phyloP scores from a whole-genome alignment of 30 jellyfish, hydroid and myxozoan species.

The Hydractinia echinata region DNA sequence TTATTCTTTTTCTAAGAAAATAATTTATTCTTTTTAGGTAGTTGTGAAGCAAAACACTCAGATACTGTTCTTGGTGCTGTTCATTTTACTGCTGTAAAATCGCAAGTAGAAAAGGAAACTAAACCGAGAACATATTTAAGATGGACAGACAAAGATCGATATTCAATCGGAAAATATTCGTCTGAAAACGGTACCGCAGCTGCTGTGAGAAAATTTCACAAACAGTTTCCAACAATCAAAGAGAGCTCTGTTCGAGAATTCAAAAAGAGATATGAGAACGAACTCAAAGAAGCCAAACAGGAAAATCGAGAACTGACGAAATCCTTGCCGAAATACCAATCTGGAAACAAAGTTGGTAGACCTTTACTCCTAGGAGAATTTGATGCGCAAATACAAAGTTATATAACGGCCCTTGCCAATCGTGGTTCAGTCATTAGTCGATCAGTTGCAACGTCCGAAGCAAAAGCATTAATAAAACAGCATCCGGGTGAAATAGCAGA shows the following conservation, averaged over 20 bases:
- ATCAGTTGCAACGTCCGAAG: constrained; percentile 7
- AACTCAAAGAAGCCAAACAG: constrained; percentile 7
- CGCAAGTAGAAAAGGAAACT: too few species aligned
- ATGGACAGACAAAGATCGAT: constrained; percentile 2
- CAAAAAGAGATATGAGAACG: constrained; percentile 9
- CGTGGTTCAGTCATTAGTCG: constrained; percentile 16
- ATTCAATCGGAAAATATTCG: constrained; percentile 7
- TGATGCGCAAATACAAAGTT: constrained; percentile 8
- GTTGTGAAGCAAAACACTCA: not conserved
- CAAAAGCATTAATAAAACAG: not conserved
- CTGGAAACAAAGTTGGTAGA: not conserved
- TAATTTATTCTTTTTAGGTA: not conserved
- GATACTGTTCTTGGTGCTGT: constrained; percentile 3
- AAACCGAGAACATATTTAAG: not conserved
- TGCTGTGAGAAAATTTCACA: constrained; percentile 7
- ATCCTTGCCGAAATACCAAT: constrained; percentile 8
- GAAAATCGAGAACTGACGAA: not conserved
- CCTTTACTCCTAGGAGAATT: constrained; percentile 3
- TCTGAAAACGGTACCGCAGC: constrained; percentile 8
- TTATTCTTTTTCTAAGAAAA: too few species aligned
- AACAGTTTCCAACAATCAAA: constrained; percentile 5
- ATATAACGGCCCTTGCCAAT: constrained; percentile 1
- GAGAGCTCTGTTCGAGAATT: constrained; percentile 10
- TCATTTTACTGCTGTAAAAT: not conserved
- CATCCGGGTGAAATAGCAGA: not conserved